A percentile compares a stretch with the other conserved stretches of the same genome.
Evolutionary conservation across 2,113 vertebrate species (phyloP).

Genomic region (Balaeniceps rex): DNA sequence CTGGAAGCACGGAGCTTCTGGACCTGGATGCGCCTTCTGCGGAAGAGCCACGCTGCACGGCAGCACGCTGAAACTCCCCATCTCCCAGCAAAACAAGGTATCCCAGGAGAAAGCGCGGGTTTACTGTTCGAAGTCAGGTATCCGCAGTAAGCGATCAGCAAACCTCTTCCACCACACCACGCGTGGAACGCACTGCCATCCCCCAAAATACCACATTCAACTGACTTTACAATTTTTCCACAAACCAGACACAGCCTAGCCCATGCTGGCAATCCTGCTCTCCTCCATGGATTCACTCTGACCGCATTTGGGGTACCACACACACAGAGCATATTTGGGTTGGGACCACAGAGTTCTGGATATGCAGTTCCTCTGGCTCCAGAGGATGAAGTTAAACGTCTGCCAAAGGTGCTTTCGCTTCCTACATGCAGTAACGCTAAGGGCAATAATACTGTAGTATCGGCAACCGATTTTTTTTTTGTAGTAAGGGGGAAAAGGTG

Average conservation of each 20-base stretch:
- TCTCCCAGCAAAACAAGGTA: fast-evolving
- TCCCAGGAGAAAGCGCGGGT: not conserved
- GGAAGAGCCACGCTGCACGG: fast-evolving
- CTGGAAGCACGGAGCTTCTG: not conserved
- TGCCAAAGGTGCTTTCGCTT: too few relatives aligned
- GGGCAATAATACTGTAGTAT: fast-evolving
- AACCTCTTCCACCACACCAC: not conserved
- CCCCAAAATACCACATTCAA: not conserved
- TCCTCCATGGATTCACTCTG: fast-evolving
- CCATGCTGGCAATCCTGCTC: not conserved
- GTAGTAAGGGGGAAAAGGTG: not conserved
- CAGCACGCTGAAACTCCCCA: not conserved
- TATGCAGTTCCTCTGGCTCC: not conserved
- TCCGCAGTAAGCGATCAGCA: not conserved
- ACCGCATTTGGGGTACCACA: fast-evolving
- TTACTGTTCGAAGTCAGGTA: not conserved
- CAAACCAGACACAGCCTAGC: not conserved
- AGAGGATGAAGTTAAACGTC: not conserved
- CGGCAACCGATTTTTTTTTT: not conserved
- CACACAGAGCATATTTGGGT: fast-evolving
- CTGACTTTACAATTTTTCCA: fast-evolving
- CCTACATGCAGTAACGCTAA: fast-evolving
- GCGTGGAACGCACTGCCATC: fast-evolving
- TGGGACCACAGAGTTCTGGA: not conserved
- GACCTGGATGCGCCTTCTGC: not conserved